These are phyloP conservation scores for Acanthosoma haemorrhoidale DNA, from an alignment of 2,888 invertebrate species.

Conservation along the genomic window DNA sequence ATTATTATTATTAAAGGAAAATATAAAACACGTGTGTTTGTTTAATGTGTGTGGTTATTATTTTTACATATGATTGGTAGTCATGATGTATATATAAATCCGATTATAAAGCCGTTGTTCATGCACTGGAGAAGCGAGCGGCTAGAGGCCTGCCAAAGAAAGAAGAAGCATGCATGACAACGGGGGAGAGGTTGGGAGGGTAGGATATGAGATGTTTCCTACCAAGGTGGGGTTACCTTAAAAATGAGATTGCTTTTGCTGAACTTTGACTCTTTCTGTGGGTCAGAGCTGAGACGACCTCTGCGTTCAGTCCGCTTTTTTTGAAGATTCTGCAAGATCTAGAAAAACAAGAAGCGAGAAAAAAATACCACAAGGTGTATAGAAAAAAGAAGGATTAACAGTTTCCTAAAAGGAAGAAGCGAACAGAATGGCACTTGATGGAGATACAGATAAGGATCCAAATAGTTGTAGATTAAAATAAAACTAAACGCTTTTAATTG, in stretches of 20 bases:
- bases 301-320: constrained; percentile 97
- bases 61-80: constrained; percentile 5
- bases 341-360: constrained; percentile 56
- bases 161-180: constrained; percentile 32
- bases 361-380: constrained; percentile 43
- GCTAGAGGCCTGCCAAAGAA: constrained; percentile 28
- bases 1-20: background rate
- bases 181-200: constrained; percentile 21
- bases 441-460: background rate
- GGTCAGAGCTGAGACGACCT: constrained; percentile 92
- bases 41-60: constrained; percentile 30
- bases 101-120: constrained; percentile 19
- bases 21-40: constrained; percentile 13
- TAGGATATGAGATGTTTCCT: constrained; percentile 28
- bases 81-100: constrained; percentile 24
- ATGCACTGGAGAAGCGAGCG: constrained; percentile 30
- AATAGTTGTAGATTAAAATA: constrained; percentile 10
- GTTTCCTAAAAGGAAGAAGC: constrained; percentile 30
- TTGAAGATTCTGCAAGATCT: constrained; percentile 98
- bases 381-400: constrained; percentile 39
- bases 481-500: background rate
- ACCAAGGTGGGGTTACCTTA: constrained; percentile 76
- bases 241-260: constrained; percentile 97
- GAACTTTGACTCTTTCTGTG: constrained; percentile 79
- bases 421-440: constrained; percentile 16